A percentile compares a stretch with the other conserved stretches of the same genome.
Evolutionary conservation across 2,888 invertebrate species (phyloP).

Genomic region (Dione juno): DNA sequence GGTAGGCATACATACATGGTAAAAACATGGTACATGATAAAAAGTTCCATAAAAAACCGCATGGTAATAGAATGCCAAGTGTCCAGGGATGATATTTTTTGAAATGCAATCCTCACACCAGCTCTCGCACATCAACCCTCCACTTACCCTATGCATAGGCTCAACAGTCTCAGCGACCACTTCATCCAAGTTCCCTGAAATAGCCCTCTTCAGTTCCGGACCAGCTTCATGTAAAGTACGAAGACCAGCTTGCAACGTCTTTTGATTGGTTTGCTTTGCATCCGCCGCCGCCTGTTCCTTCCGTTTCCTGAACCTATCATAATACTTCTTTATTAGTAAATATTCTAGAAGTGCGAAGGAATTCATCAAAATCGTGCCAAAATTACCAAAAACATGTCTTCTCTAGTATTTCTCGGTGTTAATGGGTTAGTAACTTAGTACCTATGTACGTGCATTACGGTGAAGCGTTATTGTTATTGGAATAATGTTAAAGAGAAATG

Average conservation of each 20-base stretch:
- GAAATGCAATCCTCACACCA: no score
- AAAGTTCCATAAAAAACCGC: no score
- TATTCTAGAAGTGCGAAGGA: background rate
- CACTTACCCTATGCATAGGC: conserved; percentile 97
- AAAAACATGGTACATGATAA: no score
- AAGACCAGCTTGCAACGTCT: conserved; percentile 96
- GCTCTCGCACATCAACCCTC: no score
- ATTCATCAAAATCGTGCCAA: conserved; percentile 18
- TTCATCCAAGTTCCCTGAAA: conserved; percentile 98
- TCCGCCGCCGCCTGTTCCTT: conserved; percentile 90
- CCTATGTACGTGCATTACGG: conserved; percentile 18
- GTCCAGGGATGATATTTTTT: no score
- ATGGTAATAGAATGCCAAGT: no score
- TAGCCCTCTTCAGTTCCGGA: conserved; percentile 98
- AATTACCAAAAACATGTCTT: conserved; percentile 60
- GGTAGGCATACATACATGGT: no score
- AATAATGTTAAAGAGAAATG: conserved; percentile 64
- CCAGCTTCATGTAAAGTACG: conserved; percentile 98
- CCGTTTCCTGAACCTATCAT: conserved; percentile 93
- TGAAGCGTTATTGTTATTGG: conserved; percentile 1
- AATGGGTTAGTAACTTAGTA: conserved; percentile 50
- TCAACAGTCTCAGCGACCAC: conserved; percentile 95
- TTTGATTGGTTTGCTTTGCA: conserved; percentile 84
- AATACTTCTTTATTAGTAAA: background rate
- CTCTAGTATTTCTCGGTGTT: conserved; percentile 53